Base-by-base conservation (phyloP, 2,888 invertebrate genomes). In the Brachypalpus laphriformis region DNA sequence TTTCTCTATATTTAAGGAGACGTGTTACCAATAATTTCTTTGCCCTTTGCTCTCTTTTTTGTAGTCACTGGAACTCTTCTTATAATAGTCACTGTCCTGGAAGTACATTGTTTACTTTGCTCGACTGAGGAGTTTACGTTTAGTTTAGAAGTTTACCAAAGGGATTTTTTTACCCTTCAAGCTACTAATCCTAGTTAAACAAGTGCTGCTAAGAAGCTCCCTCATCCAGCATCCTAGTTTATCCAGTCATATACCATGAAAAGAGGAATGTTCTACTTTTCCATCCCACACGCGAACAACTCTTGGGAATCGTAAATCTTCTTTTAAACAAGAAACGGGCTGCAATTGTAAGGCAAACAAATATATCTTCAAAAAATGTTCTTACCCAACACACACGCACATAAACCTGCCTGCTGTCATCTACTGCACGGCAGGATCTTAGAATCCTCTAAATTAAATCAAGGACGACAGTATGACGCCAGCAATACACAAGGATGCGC, bases 371-470 rank as follows among this genome's bases (percentile, higher is more conserved):
- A 25, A 28, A 54, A 54, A 6, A 11, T 7, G n/a, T n/a, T n/a
- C n/a, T n/a, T n/a, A n/a, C n/a, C n/a, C n/a, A n/a, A 63, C 22
- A 51, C 51, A 28, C 11, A 42, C 18, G 14, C 18, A 42, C 7
- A 16, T 1, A 5, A 3, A 16, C 4, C 16, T 16, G 2, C 42
- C 2, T 9, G 4, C 9, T 51, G 22, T 1, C n/a, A 11, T 9
- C 56, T 78, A 8, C 63, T 68, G 14, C 28, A 42, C 47, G 49
- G 31, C n/a, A 18, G 25, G 47, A 74, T 74, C 78, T 85, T 80
- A 47, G 75, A 75, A 66, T 80, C 59, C 75, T 65, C 75, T 70
- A 85, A 85, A 85, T 85, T 85, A 85, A 85, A 85, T 85, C 83
- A 85, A 85, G 80, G 83, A 85, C 83, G 80, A 85, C 80, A 75